Base-by-base conservation (phyloP, 2,888 invertebrate genomes). In the Rambutsinella grinnellia region DNA sequence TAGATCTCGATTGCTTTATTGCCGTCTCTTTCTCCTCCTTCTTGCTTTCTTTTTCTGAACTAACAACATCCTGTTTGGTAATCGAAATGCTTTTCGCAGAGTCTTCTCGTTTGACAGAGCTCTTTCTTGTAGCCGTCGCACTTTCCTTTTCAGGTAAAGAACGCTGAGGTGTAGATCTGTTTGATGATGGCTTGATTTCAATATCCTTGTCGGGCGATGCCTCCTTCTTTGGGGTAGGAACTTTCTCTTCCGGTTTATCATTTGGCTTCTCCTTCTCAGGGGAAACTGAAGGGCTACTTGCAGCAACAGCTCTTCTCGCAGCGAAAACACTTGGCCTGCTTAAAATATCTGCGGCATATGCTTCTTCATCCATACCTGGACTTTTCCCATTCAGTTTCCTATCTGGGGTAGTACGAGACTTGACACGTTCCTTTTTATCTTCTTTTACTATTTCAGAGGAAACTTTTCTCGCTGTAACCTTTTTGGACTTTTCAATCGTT, bases 341-440 rank as follows among this genome's bases (percentile, higher is more conserved):
- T 46, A 83, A 65, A 67, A 83, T 83, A 66, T 83, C 83, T 1
- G 81, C 80, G 36, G 81, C 83, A 67, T 83, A 83, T 67, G 80
- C 81, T 60, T 81, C 63, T n/a, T 63, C 74, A n/a, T n/a, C n/a
- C n/a, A 15, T 63, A 3, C 27, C 28, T n/a, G 57, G 62, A 21
- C 58, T 26, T 26, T 44, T 51, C 67, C 58, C n/a, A 49, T 21
- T 24, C 69, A 76, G 76, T 61, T 47, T 62, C 44, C n/a, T n/a
- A n/a, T n/a, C n/a, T n/a, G n/a, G n/a, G n/a, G n/a, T n/a, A n/a
- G n/a, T n/a, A n/a, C n/a, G n/a, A 8, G 44, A 2, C 21, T 47
- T 54, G 3, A 13, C 58, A 13, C 49, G 19, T 10, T 27, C 23
- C 24, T 36, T 3, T 15, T 26, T 44, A 3, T 69, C 61, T n/a